Base-by-base conservation (phyloP, 2,113 vertebrate genomes). In the Silurus glanis region DNA sequence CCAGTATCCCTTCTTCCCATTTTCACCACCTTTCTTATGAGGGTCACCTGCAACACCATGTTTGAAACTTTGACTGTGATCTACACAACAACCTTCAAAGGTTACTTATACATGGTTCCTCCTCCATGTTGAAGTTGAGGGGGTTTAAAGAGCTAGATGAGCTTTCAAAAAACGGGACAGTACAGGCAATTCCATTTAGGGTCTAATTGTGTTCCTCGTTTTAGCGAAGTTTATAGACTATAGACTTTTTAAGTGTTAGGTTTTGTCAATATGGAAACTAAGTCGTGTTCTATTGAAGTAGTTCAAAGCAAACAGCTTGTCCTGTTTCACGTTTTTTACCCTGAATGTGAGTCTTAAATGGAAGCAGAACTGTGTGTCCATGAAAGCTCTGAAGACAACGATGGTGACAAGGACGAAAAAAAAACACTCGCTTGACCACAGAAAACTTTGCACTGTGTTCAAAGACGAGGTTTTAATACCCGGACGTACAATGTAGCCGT, bases 1-100 rank as follows among this genome's bases (percentile, higher is more conserved):
- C 85, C 94, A 94, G 88, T 95, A 95, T 89, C 94, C 95, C 0
- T 93, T 95, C 90, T 95, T 94, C 14, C 92, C 95, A 79, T 95
- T 96, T 90, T 94, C 94, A 13, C 94, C 94, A 0, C 87, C 95
- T 75, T 91, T 94, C 56, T 90, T 94, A 59, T 95, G 92, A 95
- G 58, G 49, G 83, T 55, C 16, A 64, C 55, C 76, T 9, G 76
- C 80, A 58, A 19, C 28, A 51, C 23, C 51, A 19, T 45, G 55
- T 7, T 47, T 76, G 25, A 25, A 16, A 61, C 66, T 58, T 83
- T 45, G 69, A 91, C 82, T 47, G 13, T 4, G 47, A 87, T 7
- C 23, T 28, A 45, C 23, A 58, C 10, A 21, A 45, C 58, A 1
- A 72, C 82, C 66, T 21, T 83, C 53, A 58, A 83, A 49, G 49